Evolutionary conservation across 2,888 invertebrate species (phyloP).

Genomic region (Folsomia manolachei): DNA sequence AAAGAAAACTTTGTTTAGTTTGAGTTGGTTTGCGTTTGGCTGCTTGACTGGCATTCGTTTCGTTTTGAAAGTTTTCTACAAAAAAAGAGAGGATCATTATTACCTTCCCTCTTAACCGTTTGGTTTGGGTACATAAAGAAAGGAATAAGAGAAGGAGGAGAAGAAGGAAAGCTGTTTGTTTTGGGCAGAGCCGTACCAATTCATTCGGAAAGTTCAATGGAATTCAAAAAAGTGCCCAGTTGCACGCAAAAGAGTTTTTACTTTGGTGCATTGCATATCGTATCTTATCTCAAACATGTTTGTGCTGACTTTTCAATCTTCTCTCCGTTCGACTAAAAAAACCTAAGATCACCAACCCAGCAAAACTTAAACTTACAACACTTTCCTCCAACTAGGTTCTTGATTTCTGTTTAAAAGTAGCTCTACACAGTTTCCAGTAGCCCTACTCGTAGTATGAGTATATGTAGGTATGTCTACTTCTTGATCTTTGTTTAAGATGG

Average conservation of each 20-base stretch:
- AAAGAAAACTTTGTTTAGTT: neutral
- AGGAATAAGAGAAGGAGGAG: neutral
- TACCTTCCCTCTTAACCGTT: neutral
- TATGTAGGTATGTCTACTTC: no score
- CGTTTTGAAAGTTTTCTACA: neutral
- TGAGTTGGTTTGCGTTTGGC: neutral
- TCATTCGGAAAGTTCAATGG: slow-evolving; percentile 3
- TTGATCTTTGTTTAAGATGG: neutral
- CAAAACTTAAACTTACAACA: no score
- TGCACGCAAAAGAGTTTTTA: neutral
- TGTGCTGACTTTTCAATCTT: slow-evolving; percentile 19
- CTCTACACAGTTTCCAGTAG: no score
- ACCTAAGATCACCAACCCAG: neutral
- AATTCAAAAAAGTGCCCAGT: neutral
- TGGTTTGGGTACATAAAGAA: neutral
- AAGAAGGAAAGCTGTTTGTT: neutral
- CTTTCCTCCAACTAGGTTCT: no score
- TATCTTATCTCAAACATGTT: slow-evolving; percentile 13
- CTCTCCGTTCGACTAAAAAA: neutral
- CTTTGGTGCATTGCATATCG: neutral
- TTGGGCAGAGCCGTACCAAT: neutral
- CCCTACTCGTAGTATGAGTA: no score
- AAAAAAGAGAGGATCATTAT: neutral
- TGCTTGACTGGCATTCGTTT: neutral
- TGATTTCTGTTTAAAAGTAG: neutral